Base-by-base conservation (phyloP, 1,140 invertebrate species). In the Drosophila lacertosa region DNA sequence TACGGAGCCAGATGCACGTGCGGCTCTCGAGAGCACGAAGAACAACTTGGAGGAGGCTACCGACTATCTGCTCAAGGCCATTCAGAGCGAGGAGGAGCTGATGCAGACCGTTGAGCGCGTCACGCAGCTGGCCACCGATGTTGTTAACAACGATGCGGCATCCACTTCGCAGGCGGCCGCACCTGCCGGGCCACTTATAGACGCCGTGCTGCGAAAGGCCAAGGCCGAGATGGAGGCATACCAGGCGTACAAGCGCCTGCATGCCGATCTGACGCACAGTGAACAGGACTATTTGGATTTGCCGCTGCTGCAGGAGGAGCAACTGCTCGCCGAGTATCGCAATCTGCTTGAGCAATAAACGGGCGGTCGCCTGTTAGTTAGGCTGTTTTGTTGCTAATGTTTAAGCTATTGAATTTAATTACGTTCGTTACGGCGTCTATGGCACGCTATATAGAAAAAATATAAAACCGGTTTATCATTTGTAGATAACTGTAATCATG, bases 201-300 rank as follows among this genome's bases (percentile, higher is more conserved):
- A 60, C 4, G 50, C 70, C 1, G 71, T 82, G 13, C 24, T 84
- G 16, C 37, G 65, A 1, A 75, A 86, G 32, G 60, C 82, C 0
- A 66, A 77, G 37, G 42, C 47, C 4, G 89, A 90, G 64, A 50
- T 90, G 7, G 75, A 81, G 35, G 72, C 83, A 0, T 69, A 76
- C 10, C 69, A 88, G 74, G 94, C 94, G 0, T 93, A 93, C 37
- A 80, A 93, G 13, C 92, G 94, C 3, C 92, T 95, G 15, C 91
- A 92, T n/a, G 92, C 93, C 10, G 93, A 93, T 51, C 92, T 95
- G 11, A 91, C 91, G 1, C 91, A 90, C 16, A 93, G 93, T 7
- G 94, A 94, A 42, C 93, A 94, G 73, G 94, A 94, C 63, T 93
- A 95, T 79, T 84, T 95, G 32, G 93, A 94, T 86, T 88, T 94